Percentiles rank a stretch among this genome's conserved stretches.
Conservation (phyloP, 2,113 vertebrate genomes). For the Syngnathus scovelli region DNA sequence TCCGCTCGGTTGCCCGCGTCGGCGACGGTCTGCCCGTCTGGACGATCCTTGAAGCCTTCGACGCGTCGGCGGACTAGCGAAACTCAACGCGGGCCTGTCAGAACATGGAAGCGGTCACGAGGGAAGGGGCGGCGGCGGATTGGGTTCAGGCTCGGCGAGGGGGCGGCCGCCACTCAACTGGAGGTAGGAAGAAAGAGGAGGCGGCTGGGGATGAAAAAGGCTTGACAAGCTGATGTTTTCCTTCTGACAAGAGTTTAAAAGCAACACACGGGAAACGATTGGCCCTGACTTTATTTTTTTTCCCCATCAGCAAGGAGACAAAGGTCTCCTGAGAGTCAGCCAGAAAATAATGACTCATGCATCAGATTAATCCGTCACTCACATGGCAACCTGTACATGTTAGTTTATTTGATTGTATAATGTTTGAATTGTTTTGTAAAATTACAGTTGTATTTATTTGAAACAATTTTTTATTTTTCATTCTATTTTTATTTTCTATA, state of each 20-base stretch:
- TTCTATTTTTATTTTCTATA: background rate
- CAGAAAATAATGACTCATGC: background rate
- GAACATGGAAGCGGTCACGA: constrained; percentile 38
- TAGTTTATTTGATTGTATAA: background rate
- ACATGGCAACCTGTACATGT: background rate
- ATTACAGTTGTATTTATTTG: background rate
- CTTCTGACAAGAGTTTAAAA: constrained; percentile 34
- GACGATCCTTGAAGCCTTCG: constrained; percentile 47
- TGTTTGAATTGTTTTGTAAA: background rate
- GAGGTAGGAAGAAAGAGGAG: constrained; percentile 42
- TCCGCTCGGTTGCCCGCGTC: constrained; percentile 48
- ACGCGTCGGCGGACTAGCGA: constrained; percentile 36
- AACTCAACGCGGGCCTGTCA: constrained; percentile 52
- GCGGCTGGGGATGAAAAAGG: constrained; percentile 43
- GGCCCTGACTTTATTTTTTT: constrained; percentile 32
- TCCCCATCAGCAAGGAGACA: background rate
- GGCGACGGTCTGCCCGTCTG: constrained; percentile 41
- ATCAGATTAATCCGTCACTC: background rate
- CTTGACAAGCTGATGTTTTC: constrained; percentile 51
- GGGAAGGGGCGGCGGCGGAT: constrained; percentile 10
- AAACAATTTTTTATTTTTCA: no score
- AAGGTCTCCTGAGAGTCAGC: background rate
- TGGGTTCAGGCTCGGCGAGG: constrained; percentile 8
- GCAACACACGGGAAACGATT: constrained; percentile 28
- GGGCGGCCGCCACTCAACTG: constrained; percentile 58